These are phyloP conservation scores for Perizoma flavofasciatum DNA, from an alignment of 2,888 invertebrate species.

Conservation along the genomic window DNA sequence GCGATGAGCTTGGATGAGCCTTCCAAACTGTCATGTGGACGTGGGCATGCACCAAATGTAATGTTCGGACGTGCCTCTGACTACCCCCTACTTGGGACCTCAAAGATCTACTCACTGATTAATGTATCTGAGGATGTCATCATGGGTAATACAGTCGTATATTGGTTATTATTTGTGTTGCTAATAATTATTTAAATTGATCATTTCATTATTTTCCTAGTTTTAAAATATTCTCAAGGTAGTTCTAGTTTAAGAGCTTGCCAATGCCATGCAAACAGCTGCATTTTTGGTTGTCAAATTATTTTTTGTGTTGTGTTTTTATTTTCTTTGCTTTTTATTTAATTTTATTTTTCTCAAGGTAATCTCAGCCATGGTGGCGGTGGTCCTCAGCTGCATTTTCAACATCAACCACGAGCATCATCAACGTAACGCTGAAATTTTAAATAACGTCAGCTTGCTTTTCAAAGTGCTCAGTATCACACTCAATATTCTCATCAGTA, in stretches of 20 bases:
- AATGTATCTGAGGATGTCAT: too few species aligned
- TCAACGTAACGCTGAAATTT: constrained; percentile 82
- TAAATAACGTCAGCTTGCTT: constrained; percentile 84
- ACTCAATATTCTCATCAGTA: constrained; percentile 84
- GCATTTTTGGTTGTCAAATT: background rate
- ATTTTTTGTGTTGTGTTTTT: constrained; percentile 30
- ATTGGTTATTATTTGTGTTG: constrained; percentile 1
- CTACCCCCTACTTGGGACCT: too few species aligned
- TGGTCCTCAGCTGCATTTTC: constrained; percentile 83
- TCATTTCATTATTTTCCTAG: constrained; percentile 9
- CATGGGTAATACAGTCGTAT: too few species aligned
- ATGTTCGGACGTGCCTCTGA: too few species aligned
- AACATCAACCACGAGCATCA: constrained; percentile 86
- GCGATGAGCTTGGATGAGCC: too few species aligned
- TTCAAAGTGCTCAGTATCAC: constrained; percentile 85
- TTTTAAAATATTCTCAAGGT: constrained; percentile 18
- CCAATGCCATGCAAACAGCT: background rate
- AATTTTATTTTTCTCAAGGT: constrained; percentile 75
- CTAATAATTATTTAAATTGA: background rate
- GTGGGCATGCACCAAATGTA: too few species aligned
- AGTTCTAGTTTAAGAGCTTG: too few species aligned
- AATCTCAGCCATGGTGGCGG: constrained; percentile 83
- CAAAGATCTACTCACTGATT: too few species aligned
- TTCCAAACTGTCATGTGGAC: too few species aligned
- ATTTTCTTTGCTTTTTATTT: constrained; percentile 51